A percentile compares a stretch with the other conserved stretches of the same genome.
phyloP scores from a whole-genome alignment of 1,140 invertebrate species.

The Rhopalosiphum padi region DNA sequence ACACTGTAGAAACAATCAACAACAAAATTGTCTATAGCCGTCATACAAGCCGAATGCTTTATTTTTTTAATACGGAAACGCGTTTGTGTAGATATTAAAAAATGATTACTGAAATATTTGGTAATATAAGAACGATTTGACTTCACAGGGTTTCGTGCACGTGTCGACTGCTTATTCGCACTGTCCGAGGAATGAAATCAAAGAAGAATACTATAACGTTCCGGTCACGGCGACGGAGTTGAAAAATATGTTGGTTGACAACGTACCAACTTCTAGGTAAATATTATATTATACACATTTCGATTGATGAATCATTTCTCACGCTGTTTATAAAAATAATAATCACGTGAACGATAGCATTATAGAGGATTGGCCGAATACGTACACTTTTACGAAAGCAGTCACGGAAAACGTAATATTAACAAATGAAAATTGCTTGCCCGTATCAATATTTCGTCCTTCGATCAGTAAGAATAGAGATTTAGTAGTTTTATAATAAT shows the following conservation, averaged over 20 bases:
- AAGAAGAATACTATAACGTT: not conserved
- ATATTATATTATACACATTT: not conserved
- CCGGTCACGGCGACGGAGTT: not conserved
- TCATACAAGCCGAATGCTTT: not conserved
- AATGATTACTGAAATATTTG: too few species aligned
- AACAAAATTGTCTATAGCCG: not conserved
- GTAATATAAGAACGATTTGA: not conserved
- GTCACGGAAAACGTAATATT: not conserved
- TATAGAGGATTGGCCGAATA: not conserved
- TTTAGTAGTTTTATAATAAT: not conserved
- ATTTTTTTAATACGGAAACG: not conserved
- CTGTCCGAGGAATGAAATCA: not conserved
- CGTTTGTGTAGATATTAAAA: not conserved
- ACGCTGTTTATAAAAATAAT: not conserved
- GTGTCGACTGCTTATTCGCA: not conserved
- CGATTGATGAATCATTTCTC: not conserved
- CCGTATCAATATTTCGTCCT: constrained; percentile 11
- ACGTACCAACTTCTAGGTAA: not conserved
- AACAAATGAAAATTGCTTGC: not conserved
- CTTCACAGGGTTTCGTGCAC: not conserved
- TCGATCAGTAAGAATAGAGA: not conserved
- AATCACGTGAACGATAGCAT: not conserved
- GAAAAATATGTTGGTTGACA: not conserved
- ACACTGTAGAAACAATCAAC: not conserved
- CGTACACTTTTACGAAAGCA: not conserved